A percentile compares a stretch with the other conserved stretches of the same genome.
Evolutionary conservation across 2,113 vertebrate species (phyloP).

Genomic region (Psephotus haematonotus): DNA sequence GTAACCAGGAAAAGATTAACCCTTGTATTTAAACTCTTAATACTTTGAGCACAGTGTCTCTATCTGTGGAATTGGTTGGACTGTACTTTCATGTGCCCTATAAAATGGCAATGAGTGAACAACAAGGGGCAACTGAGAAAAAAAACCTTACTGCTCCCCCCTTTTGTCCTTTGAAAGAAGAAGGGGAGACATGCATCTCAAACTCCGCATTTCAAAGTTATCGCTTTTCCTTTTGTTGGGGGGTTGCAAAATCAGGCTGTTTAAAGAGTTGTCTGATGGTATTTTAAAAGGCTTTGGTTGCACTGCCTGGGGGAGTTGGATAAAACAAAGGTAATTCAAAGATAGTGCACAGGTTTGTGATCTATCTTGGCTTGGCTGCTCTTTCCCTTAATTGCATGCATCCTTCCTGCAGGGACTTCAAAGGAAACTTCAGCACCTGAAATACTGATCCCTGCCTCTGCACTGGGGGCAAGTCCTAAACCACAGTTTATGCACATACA

Average conservation of each 20-base stretch:
- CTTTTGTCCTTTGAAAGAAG: not conserved
- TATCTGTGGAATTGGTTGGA: not conserved
- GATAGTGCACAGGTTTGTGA: constrained; percentile 1
- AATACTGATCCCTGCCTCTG: not conserved
- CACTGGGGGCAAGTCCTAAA: not conserved
- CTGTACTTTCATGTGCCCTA: not conserved
- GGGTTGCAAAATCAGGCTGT: constrained; percentile 17
- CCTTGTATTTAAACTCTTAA: not conserved
- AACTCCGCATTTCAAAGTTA: constrained; percentile 33
- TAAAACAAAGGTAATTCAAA: constrained; percentile 55
- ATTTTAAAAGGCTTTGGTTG: constrained; percentile 52
- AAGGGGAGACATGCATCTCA: not conserved
- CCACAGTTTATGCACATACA: not conserved
- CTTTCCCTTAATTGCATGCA: not conserved
- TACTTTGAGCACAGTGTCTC: not conserved
- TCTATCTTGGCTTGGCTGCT: constrained; percentile 13
- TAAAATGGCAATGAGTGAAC: not conserved
- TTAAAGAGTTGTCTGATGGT: constrained; percentile 41
- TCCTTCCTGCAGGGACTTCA: constrained; percentile 17
- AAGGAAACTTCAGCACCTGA: not conserved
- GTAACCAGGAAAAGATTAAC: not conserved
- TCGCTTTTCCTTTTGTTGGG: not conserved
- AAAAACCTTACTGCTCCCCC: not conserved
- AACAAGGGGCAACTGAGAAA: not conserved
- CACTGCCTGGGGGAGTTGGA: not conserved